Percentiles rank a stretch among this genome's conserved stretches.
These are phyloP conservation scores for Tubulanus polymorphus DNA, from an alignment of 2,888 invertebrate species.

Conservation along the genomic window DNA sequence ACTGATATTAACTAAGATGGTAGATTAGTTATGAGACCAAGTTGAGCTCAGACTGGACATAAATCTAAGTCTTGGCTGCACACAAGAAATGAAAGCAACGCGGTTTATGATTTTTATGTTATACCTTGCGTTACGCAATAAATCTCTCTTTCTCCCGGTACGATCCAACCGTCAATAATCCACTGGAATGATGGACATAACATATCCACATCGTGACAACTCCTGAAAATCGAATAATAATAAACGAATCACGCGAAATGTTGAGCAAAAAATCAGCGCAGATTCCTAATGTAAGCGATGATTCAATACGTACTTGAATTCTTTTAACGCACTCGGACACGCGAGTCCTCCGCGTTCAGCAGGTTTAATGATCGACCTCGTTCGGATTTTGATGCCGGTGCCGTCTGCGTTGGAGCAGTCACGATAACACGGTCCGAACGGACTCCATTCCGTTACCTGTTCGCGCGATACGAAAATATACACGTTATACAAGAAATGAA, in stretches of 20 bases:
- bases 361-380: slow-evolving; percentile 8
- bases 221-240: not conserved
- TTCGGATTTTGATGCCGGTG: slow-evolving; percentile 9
- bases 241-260: no score
- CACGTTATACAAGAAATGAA: not conserved
- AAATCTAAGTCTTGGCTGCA: no score
- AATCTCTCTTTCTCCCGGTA: not conserved
- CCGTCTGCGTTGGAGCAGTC: slow-evolving; percentile 10
- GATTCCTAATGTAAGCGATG: no score
- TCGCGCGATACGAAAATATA: not conserved
- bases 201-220: not conserved
- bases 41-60: no score
- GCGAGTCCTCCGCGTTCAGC: slow-evolving; percentile 8
- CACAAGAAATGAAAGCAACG: no score
- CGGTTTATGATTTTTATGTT: no score
- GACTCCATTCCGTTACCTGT: slow-evolving; percentile 15
- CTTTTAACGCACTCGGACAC: slow-evolving; percentile 10
- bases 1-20: no score
- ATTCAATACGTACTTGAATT: slow-evolving; percentile 3
- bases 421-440: slow-evolving; percentile 14
- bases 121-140: not conserved
- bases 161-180: not conserved
- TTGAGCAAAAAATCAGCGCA: no score
- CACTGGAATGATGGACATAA: slow-evolving; percentile 2
- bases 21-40: no score